These are phyloP conservation scores for Prionace glauca DNA, from an alignment of 2,797 vertebrate genomes.

Conservation along the genomic window DNA sequence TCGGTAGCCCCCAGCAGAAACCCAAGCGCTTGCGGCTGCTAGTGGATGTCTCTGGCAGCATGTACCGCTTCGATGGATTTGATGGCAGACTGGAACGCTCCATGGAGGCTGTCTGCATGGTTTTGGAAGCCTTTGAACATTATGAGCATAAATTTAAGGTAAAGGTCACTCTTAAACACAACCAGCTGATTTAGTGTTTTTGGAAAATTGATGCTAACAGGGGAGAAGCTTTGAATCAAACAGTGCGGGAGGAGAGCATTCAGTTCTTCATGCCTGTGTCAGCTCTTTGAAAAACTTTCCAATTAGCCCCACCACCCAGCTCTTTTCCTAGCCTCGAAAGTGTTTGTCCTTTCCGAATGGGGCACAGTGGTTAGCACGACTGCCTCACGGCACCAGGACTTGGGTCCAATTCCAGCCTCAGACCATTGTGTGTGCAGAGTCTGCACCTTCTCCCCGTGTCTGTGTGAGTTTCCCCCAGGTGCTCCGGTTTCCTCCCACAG, in stretches of 20 bases:
- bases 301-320: background rate
- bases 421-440: too few relatives aligned
- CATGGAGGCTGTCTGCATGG: slow-evolving; percentile 96
- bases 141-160: slow-evolving; percentile 97
- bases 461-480: too few relatives aligned
- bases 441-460: too few relatives aligned
- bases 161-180: slow-evolving; percentile 42
- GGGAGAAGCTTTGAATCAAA: too few relatives aligned
- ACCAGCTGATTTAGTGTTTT: background rate
- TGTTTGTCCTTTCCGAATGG: background rate
- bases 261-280: background rate
- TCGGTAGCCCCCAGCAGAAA: slow-evolving; percentile 84
- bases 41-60: slow-evolving; percentile 88
- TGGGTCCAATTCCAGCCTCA: too few relatives aligned
- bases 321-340: background rate
- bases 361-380: too few relatives aligned
- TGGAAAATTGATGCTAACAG: background rate
- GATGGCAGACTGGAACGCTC: slow-evolving; percentile 86
- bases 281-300: background rate
- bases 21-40: slow-evolving; percentile 83
- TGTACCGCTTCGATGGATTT: slow-evolving; percentile 95
- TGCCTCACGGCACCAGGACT: too few relatives aligned
- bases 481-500: too few relatives aligned
- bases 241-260: background rate
- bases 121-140: slow-evolving; percentile 93